Conservation (phyloP, 2,797 vertebrate species). For the Cebuella pygmaea region DNA sequence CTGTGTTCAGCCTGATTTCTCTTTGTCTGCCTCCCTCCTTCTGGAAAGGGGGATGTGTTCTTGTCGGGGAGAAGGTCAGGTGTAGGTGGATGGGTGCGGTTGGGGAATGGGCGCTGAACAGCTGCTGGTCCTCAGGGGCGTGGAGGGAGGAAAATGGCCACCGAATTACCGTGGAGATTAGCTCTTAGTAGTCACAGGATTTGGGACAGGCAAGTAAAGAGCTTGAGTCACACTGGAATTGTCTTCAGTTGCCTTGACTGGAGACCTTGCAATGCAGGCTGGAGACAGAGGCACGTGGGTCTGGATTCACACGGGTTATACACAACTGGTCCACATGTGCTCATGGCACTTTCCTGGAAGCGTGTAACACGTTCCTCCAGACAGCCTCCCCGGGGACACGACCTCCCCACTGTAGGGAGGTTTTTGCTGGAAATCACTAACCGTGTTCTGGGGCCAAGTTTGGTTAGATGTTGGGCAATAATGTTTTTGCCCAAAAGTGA, state of each 20-base stretch:
- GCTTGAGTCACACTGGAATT: not conserved
- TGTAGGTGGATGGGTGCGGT: not conserved
- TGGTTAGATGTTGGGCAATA: not conserved
- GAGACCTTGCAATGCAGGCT: not conserved
- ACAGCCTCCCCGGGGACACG: not conserved
- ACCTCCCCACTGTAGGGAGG: not conserved
- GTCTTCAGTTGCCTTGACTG: not conserved
- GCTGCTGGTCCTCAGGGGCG: accelerated
- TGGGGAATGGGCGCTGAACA: not conserved
- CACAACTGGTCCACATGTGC: not conserved
- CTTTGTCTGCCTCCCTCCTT: not conserved
- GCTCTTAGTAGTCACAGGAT: not conserved
- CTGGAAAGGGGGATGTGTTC: not conserved
- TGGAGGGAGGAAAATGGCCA: not conserved
- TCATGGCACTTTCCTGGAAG: not conserved
- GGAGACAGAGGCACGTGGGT: not conserved
- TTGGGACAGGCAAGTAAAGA: not conserved
- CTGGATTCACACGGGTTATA: accelerated
- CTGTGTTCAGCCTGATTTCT: accelerated
- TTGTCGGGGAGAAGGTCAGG: not conserved
- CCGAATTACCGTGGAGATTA: accelerated
- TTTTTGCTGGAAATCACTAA: not conserved
- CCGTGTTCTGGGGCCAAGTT: not conserved
- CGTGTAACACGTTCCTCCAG: not conserved
- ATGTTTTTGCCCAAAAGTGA: not conserved